Percentiles rank a stretch among this genome's conserved stretches.
These are phyloP conservation scores for Dicaeum eximium DNA, from an alignment of 2,113 vertebrate species.

Conservation along the genomic window DNA sequence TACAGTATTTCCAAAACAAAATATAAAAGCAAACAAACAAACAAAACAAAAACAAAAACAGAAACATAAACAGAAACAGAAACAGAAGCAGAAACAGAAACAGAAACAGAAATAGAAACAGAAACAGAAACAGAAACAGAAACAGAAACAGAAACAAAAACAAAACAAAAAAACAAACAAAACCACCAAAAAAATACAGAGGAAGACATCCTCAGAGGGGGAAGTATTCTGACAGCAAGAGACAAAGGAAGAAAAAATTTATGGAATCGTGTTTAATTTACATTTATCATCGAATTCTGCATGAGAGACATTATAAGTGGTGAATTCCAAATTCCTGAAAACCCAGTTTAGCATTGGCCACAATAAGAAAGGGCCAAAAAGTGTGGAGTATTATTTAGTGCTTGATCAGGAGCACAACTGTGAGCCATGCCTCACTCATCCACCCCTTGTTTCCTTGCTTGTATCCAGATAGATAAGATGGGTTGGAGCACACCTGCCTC, in stretches of 20 bases:
- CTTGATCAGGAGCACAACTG: not conserved
- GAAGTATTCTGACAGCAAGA: not conserved
- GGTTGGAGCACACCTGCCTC: not conserved
- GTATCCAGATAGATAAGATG: not conserved
- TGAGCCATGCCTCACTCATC: accelerated
- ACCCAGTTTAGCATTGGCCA: not conserved
- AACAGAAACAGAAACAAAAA: too few relatives aligned
- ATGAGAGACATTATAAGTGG: not conserved
- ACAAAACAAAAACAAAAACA: too few relatives aligned
- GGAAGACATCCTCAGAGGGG: not conserved
- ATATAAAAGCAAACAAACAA: not conserved
- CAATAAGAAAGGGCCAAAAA: not conserved
- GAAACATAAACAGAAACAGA: accelerated
- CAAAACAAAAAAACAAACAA: too few relatives aligned
- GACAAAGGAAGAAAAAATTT: not conserved
- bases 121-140: too few relatives aligned
- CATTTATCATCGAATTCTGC: not conserved
- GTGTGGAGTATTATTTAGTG: not conserved
- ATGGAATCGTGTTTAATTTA: not conserved
- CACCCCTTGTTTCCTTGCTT: not conserved
- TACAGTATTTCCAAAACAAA: not conserved
- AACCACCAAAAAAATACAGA: not conserved
- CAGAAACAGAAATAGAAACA: too few relatives aligned
- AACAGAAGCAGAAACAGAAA: too few relatives aligned
- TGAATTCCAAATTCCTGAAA: not conserved